These are phyloP conservation scores for Anolis apletophallus DNA, from an alignment of 2,797 vertebrate species.

Conservation along the genomic window DNA sequence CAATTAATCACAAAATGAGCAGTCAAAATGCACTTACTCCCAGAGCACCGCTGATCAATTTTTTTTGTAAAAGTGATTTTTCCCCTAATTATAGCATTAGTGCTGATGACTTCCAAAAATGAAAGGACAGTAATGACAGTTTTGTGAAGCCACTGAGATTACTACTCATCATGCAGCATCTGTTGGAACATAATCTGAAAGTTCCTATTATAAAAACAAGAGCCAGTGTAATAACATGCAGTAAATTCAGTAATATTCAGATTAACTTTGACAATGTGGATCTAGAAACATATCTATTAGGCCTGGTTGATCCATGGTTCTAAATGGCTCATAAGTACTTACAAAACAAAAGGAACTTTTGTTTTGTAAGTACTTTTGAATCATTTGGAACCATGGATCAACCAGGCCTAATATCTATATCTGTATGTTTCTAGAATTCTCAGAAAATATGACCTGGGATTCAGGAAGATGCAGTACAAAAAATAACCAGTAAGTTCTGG, in stretches of 20 bases:
- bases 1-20: constrained; percentile 10
- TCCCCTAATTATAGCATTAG: constrained; percentile 21
- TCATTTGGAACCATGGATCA: too few species aligned
- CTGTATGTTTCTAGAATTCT: too few species aligned
- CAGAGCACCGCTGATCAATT: background rate
- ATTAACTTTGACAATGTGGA: background rate
- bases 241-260: background rate
- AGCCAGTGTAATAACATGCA: background rate
- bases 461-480: too few species aligned
- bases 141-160: constrained; percentile 31
- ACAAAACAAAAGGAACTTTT: too few species aligned
- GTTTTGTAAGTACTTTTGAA: too few species aligned
- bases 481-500: too few species aligned
- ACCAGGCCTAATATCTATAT: too few species aligned
- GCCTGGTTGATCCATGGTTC: too few species aligned
- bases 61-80: constrained; percentile 20
- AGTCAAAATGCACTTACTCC: constrained; percentile 11
- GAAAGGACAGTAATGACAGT: background rate
- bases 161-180: constrained; percentile 14
- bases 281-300: too few species aligned
- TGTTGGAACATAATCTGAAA: constrained; percentile 28
- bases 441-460: too few species aligned
- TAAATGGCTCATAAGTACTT: too few species aligned
- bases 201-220: constrained; percentile 2
- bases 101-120: constrained; percentile 10